Percentiles rank a stretch among this genome's conserved stretches.
phyloP scores from a whole-genome alignment of 2,797 vertebrate genomes.

The Pteronotus mesoamericanus region DNA sequence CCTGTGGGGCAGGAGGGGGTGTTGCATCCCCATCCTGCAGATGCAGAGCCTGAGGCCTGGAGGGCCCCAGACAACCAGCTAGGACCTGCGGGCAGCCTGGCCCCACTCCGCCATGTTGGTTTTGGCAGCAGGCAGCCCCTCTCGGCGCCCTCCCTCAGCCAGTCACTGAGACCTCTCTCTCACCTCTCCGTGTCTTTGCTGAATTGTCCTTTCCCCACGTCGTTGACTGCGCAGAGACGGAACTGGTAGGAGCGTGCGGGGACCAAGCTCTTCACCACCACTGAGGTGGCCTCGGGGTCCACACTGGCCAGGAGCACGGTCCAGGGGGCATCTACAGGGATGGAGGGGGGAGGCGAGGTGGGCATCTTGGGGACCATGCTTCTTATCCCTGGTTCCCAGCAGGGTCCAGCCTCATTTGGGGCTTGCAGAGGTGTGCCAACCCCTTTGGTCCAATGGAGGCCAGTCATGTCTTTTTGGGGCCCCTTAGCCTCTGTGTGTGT shows the following conservation, averaged over 20 bases:
- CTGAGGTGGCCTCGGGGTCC: slow-evolving; percentile 87
- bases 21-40: background rate
- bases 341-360: background rate
- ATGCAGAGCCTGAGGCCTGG: background rate
- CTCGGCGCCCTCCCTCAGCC: accelerated
- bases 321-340: slow-evolving; percentile 91
- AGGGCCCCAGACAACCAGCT: accelerated
- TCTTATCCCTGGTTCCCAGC: background rate
- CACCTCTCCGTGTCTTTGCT: slow-evolving; percentile 97
- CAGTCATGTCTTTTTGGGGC: background rate
- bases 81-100: accelerated
- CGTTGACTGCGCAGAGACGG: slow-evolving; percentile 94
- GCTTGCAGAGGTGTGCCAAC: background rate
- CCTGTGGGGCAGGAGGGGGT: accelerated
- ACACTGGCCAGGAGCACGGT: slow-evolving; percentile 91
- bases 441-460: no score
- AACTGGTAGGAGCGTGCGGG: slow-evolving; percentile 97
- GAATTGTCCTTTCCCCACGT: slow-evolving; percentile 96
- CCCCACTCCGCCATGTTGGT: accelerated
- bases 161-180: background rate
- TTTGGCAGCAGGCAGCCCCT: background rate
- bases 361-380: accelerated
- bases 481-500: accelerated
- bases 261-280: slow-evolving; percentile 90
- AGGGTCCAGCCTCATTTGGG: background rate